These are phyloP conservation scores for Cantharis rufa DNA, from an alignment of 2,888 invertebrate species.

Conservation along the genomic window DNA sequence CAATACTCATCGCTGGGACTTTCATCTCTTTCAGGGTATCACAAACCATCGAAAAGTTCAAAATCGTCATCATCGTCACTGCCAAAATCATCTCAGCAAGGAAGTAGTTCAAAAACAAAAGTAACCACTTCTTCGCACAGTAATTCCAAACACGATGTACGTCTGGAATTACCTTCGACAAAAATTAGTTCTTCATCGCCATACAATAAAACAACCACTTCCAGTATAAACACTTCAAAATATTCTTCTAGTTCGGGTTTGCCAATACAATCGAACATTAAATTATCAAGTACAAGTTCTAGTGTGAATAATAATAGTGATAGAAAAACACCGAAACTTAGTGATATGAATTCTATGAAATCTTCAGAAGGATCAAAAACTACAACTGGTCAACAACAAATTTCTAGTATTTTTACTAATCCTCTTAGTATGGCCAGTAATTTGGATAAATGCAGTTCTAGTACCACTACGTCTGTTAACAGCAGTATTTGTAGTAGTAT, in stretches of 20 bases:
- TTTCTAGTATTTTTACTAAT: conserved; percentile 54
- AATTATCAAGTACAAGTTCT: conserved; percentile 36
- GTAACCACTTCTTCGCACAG: conserved; percentile 7
- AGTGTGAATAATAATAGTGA: conserved; percentile 40
- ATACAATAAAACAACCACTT: conserved; percentile 39
- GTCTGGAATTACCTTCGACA: conserved; percentile 34
- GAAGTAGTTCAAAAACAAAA: conserved; percentile 13
- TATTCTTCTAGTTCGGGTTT: conserved; percentile 42
- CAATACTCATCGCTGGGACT: conserved; percentile 63
- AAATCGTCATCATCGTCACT: conserved; percentile 39
- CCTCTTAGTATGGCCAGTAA: conserved; percentile 53
- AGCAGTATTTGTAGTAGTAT: conserved; percentile 46
- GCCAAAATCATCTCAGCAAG: conserved; percentile 36
- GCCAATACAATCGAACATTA: conserved; percentile 49
- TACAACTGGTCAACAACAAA: conserved; percentile 44
- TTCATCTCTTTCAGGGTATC: conserved; percentile 54
- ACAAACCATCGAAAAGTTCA: conserved; percentile 44
- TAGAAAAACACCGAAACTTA: conserved; percentile 35
- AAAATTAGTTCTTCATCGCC: conserved; percentile 39
- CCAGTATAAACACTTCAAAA: conserved; percentile 35
- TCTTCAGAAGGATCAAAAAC: conserved; percentile 40
- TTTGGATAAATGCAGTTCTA: conserved; percentile 39
- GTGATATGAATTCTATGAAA: conserved; percentile 42
- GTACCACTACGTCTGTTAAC: conserved; percentile 44
- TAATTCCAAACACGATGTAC: conserved; percentile 34